A percentile compares a stretch with the other conserved stretches of the same genome.
phyloP scores from a whole-genome alignment of 2,797 vertebrate species.

The Ctenochaetus hawaiiensis region DNA sequence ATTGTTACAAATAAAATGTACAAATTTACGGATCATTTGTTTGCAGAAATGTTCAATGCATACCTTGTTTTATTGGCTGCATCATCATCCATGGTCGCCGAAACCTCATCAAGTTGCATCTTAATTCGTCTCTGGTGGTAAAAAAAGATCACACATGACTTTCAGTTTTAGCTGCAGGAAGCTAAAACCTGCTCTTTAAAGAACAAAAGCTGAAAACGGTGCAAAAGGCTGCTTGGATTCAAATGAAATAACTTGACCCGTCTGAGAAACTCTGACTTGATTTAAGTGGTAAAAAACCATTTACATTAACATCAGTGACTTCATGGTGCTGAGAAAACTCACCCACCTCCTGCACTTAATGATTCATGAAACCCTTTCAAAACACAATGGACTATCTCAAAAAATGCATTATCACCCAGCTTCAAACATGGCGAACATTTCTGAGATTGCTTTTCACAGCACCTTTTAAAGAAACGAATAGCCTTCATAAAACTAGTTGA shows the following conservation, averaged over 20 bases:
- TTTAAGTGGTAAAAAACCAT: background rate
- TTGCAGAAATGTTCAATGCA: too few species aligned
- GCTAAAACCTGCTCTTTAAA: background rate
- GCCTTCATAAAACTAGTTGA: constrained; percentile 4
- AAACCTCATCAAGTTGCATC: background rate
- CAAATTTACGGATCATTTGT: background rate
- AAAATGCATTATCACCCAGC: background rate
- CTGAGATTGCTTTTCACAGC: background rate
- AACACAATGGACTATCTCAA: background rate
- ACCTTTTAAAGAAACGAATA: background rate
- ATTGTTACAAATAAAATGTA: background rate
- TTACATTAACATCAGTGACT: background rate
- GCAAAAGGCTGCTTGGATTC: background rate
- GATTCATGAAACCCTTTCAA: background rate
- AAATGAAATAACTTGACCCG: constrained; percentile 7
- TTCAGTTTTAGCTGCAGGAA: background rate
- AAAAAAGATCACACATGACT: background rate
- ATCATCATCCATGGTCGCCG: background rate
- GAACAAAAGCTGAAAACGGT: background rate
- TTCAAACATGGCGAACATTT: background rate
- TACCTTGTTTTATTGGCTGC: background rate
- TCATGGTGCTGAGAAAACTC: background rate
- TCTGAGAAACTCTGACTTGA: background rate
- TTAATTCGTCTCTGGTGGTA: too few species aligned
- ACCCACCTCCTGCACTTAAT: too few species aligned